These are phyloP conservation scores for Yoshiicerus persimilis DNA, from an alignment of 1,140 invertebrate genomes.

Conservation along the genomic window DNA sequence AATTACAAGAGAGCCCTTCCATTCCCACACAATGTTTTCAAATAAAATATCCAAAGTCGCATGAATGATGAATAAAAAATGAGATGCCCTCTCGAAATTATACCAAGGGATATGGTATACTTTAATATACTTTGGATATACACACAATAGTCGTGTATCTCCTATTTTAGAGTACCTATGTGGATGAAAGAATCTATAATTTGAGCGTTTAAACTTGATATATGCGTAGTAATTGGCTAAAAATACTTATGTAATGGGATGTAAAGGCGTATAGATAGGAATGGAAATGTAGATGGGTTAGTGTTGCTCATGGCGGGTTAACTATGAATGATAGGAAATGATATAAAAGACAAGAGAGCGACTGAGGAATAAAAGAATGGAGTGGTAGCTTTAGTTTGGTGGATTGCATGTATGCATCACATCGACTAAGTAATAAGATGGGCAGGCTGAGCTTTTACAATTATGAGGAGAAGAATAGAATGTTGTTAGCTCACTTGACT, in stretches of 20 bases:
- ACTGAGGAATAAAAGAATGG: neutral
- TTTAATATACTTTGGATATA: too few relatives aligned
- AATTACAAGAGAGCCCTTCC: neutral
- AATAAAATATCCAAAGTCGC: neutral
- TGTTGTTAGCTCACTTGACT: neutral
- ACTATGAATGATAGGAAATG: neutral
- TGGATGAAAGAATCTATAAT: too few relatives aligned
- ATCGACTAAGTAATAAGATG: neutral
- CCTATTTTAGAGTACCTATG: too few relatives aligned
- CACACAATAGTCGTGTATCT: too few relatives aligned
- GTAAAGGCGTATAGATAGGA: neutral
- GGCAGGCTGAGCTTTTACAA: neutral
- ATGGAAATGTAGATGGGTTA: neutral
- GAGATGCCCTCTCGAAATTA: too few relatives aligned
- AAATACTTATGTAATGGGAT: neutral
- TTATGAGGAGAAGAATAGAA: neutral
- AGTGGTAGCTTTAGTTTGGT: neutral
- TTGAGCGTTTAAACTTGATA: too few relatives aligned
- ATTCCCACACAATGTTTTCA: neutral
- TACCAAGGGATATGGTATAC: too few relatives aligned
- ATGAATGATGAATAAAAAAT: too few relatives aligned
- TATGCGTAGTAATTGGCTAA: too few relatives aligned
- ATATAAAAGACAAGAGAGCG: neutral
- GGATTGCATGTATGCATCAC: neutral
- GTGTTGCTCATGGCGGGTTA: neutral